Percentiles rank a stretch among this genome's conserved stretches.
phyloP scores from a whole-genome alignment of 2,113 vertebrate species.

The Tinamus guttatus region DNA sequence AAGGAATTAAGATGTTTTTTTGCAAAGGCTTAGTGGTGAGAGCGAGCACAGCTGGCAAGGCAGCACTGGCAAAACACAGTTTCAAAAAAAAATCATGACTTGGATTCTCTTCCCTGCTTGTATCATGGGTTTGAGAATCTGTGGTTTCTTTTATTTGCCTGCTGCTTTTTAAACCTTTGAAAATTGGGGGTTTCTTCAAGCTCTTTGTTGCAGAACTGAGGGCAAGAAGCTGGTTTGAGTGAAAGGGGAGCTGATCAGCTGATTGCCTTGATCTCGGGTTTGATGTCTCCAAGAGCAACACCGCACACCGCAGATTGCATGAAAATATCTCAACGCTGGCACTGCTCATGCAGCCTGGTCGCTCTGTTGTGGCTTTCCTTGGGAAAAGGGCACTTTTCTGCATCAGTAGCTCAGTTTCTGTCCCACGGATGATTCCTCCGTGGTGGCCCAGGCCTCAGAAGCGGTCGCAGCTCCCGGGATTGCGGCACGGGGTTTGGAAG shows the following conservation, averaged over 20 bases:
- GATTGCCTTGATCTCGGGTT: background rate
- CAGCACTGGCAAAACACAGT: background rate
- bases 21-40: background rate
- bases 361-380: background rate
- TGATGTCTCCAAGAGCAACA: background rate
- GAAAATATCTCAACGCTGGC: background rate
- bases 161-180: background rate
- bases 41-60: background rate
- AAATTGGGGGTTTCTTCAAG: background rate
- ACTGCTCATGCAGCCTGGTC: background rate
- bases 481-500: background rate
- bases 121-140: background rate
- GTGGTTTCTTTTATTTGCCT: background rate
- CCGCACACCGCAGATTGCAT: background rate
- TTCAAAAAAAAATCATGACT: background rate
- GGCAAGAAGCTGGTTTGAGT: background rate
- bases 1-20: conserved; percentile 10
- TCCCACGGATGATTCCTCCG: fast-evolving
- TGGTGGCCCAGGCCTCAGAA: background rate
- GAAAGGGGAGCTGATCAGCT: background rate
- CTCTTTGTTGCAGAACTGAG: background rate
- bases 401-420: background rate
- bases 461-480: background rate
- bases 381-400: background rate
- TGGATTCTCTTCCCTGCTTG: background rate